phyloP scores from a whole-genome alignment of 1,140 invertebrate genomes.

The Oscheius sp. region DNA sequence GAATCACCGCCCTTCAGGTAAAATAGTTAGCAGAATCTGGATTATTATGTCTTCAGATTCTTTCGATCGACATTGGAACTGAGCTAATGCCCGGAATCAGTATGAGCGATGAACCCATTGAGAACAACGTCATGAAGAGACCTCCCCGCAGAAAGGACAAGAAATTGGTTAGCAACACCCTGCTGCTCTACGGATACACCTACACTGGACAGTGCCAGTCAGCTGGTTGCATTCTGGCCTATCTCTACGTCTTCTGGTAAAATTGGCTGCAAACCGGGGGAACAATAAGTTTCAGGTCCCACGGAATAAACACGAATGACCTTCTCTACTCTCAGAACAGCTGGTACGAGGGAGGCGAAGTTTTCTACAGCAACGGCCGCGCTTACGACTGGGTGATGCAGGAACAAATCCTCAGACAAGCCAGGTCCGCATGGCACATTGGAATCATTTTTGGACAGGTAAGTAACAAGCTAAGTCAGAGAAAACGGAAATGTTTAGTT shows the following conservation, averaged over 20 bases:
- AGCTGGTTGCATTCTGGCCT: constrained; percentile 47
- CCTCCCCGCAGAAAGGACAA: constrained; percentile 63
- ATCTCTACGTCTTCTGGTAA: constrained; percentile 47
- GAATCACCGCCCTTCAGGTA: constrained; percentile 63
- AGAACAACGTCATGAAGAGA: constrained; percentile 61
- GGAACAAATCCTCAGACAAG: constrained; percentile 40
- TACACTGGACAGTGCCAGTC: constrained; percentile 44
- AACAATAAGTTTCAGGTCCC: not conserved
- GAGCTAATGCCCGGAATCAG: constrained; percentile 59
- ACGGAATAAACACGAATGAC: constrained; percentile 14
- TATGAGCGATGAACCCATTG: not conserved
- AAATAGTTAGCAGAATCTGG: not conserved
- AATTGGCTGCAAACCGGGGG: not conserved
- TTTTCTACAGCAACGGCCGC: constrained; percentile 40
- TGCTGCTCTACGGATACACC: constrained; percentile 43
- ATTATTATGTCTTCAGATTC: constrained; percentile 46
- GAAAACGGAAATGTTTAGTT: not conserved
- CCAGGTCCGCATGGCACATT: constrained; percentile 49
- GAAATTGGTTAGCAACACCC: constrained; percentile 49
- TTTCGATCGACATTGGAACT: constrained; percentile 48
- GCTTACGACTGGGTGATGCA: constrained; percentile 40
- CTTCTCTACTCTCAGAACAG: constrained; percentile 12
- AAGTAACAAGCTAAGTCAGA: not conserved
- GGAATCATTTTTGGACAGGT: constrained; percentile 53
- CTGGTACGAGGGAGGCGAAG: constrained; percentile 30